These are phyloP conservation scores for Nibea coibor DNA, from an alignment of 2,113 vertebrate species.

Conservation along the genomic window DNA sequence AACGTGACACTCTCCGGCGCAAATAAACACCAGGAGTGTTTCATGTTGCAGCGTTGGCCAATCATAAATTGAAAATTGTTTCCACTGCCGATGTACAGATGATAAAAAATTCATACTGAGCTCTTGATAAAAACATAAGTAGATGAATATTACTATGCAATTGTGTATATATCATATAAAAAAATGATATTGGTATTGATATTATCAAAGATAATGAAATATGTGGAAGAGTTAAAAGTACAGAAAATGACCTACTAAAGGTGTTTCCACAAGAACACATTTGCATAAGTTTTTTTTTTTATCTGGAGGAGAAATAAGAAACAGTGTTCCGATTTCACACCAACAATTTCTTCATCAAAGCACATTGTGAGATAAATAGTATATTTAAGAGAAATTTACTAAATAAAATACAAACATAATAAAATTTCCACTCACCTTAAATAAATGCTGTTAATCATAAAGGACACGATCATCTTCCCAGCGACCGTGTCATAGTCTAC, in stretches of 20 bases:
- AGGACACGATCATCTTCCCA: not conserved
- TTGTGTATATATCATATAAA: slow-evolving; percentile 12
- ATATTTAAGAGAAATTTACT: not conserved
- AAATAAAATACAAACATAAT: not conserved
- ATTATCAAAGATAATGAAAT: not conserved
- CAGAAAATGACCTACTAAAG: not conserved
- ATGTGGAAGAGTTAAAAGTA: slow-evolving; percentile 1
- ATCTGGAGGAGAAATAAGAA: not conserved
- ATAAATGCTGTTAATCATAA: not conserved
- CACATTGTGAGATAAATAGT: not conserved
- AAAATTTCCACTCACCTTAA: not conserved
- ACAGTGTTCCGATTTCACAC: not conserved
- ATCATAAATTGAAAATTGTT: slow-evolving; percentile 45
- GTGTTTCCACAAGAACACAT: not conserved
- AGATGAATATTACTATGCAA: slow-evolving; percentile 20
- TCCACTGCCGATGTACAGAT: slow-evolving; percentile 30
- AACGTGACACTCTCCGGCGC: slow-evolving; percentile 20
- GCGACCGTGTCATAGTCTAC: slow-evolving; percentile 27
- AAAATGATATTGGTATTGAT: not conserved
- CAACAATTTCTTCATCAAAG: not conserved
- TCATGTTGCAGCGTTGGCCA: not conserved
- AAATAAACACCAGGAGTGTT: slow-evolving; percentile 47
- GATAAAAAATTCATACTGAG: slow-evolving; percentile 37
- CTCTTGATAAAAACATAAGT: slow-evolving; percentile 28
- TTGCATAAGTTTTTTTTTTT: not conserved